phyloP scores from a whole-genome alignment of 1,140 invertebrate species.

The Calliopsis andreniformis region DNA sequence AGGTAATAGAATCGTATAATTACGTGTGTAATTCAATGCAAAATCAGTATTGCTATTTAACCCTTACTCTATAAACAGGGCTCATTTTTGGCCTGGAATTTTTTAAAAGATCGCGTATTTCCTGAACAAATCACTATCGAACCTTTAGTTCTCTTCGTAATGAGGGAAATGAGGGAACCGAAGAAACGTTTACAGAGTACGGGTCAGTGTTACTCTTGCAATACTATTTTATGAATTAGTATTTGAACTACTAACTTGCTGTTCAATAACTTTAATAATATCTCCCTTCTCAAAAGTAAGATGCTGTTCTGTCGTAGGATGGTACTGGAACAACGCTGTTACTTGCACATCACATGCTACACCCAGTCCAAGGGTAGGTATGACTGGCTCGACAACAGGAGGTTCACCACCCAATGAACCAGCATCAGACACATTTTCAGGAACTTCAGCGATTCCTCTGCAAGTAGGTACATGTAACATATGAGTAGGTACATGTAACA shows the following conservation, averaged over 20 bases:
- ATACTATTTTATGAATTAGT: not conserved
- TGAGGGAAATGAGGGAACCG: no score
- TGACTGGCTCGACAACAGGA: constrained; percentile 71
- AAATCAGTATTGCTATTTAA: no score
- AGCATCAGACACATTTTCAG: constrained; percentile 85
- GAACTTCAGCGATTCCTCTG: constrained; percentile 88
- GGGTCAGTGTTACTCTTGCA: no score
- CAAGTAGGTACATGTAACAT: not conserved
- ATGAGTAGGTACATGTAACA: no score
- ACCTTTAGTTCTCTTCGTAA: no score
- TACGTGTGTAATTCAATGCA: not conserved
- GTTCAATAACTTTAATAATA: constrained; percentile 84
- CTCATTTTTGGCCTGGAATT: no score
- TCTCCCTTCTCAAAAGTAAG: constrained; percentile 87
- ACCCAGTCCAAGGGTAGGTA: constrained; percentile 76
- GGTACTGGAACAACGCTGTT: constrained; percentile 85
- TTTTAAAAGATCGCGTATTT: no score
- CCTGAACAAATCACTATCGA: no score
- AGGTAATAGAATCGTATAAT: no score
- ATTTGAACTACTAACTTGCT: constrained; percentile 80
- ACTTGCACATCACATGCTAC: constrained; percentile 80
- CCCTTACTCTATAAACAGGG: no score
- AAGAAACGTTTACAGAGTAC: no score
- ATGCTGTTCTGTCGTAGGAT: constrained; percentile 86
- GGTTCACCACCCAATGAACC: constrained; percentile 78